phyloP scores from a whole-genome alignment of 1,140 invertebrate genomes.

The Sycophaga agraensis region DNA sequence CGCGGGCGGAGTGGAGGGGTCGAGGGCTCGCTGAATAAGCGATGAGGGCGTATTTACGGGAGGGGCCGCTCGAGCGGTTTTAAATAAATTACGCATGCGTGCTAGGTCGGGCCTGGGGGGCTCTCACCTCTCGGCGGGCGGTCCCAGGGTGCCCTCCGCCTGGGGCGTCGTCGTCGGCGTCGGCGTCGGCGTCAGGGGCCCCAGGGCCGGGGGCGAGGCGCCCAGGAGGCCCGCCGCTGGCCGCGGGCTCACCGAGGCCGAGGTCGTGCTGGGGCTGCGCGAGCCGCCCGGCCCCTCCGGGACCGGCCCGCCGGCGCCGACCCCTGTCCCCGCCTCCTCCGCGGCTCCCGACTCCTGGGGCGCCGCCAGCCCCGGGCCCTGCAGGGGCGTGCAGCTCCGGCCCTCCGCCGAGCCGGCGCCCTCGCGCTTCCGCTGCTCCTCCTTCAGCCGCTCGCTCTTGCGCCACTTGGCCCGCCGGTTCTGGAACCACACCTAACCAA shows the following conservation, averaged over 20 bases:
- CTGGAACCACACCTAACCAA: conserved; percentile 95
- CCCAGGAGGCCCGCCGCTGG: conserved; percentile 29
- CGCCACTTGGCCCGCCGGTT: conserved; percentile 92
- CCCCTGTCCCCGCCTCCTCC: conserved; percentile 25
- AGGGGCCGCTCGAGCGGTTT: conserved; percentile 47
- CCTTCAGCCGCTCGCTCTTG: conserved; percentile 86
- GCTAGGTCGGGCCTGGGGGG: conserved; percentile 54
- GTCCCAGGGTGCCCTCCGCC: conserved; percentile 38
- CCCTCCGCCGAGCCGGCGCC: conserved; percentile 64
- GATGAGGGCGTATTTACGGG: conserved; percentile 57
- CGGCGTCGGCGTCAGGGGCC: neutral
- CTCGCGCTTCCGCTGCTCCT: conserved; percentile 83
- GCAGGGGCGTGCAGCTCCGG: conserved; percentile 31
- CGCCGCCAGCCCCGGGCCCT: too few relatives aligned
- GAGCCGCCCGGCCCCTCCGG: conserved; percentile 43
- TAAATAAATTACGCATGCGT: conserved; percentile 57
- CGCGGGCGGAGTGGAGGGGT: conserved; percentile 24
- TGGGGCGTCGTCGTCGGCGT: conserved; percentile 30
- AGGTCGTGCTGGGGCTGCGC: conserved; percentile 54
- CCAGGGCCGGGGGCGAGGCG: conserved; percentile 11
- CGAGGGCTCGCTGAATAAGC: conserved; percentile 52
- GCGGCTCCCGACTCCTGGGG: too few relatives aligned
- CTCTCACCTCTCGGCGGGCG: conserved; percentile 52
- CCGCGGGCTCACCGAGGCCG: conserved; percentile 53
- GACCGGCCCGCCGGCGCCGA: conserved; percentile 32